Base-by-base conservation (phyloP, 2,113 vertebrate species). In the Chinchilla lanigera region DNA sequence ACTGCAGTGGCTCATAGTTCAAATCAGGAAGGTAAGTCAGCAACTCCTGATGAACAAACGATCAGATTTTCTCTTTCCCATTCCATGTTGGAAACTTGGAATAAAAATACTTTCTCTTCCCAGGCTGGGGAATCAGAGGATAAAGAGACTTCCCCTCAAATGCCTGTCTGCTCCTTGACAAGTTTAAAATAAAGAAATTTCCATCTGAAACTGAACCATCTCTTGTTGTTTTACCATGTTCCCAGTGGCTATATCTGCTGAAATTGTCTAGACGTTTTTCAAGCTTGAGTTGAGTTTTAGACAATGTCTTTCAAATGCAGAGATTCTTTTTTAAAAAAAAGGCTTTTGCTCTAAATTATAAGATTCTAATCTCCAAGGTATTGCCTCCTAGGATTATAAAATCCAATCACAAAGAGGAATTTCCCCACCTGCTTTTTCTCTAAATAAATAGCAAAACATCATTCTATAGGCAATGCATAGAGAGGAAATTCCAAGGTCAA, bases 251-350 rank as follows among this genome's bases (percentile, higher is more conserved):
- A 89, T 10, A 10, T 63, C 65, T 89, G 67, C 82, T 75, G 52
- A 96, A 91, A 95, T 30, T 67, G 78, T 92, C 94, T 96, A 96
- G 86, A 96, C 84, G 75, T 83, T 94, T 87, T 97, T 96, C 60
- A 96, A 96, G 81, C 67, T 92, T 92, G 73, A 95, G 94, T 56
- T 69, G 65, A 10, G 81, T 93, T 88, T 97, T 90, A 97, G 95
- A 96, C n/a, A 95, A 20, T 0, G 81, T 81, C 95, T 98, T 97
- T 92, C 84, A 98, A 78, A 54, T 75, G 90, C 0, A 80, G 30
- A 96, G 80, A 90, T 81, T 85, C 26, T 81, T 96, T 96, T 96
- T 33, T 92, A 97, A 44, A 33, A 96, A 95, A 96, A 95, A 83
- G 14, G 1, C 17, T 88, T 92, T 86, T 52, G 80, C 41, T 61